phyloP scores from a whole-genome alignment of 2,113 vertebrate species.

The Ailurus styani region DNA sequence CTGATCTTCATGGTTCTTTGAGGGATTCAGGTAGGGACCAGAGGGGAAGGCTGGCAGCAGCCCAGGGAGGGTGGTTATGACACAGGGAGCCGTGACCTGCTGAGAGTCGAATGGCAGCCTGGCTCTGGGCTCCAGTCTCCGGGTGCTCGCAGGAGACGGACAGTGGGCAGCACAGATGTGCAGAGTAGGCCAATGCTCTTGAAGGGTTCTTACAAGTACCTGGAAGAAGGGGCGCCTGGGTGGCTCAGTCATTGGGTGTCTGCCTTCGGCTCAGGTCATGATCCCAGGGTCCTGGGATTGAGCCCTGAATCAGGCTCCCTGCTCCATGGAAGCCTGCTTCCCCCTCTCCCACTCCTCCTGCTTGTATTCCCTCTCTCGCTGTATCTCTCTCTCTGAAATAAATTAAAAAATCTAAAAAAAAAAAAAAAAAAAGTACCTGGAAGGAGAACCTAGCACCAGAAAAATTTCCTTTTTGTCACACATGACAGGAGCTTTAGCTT shows the following conservation, averaged over 20 bases:
- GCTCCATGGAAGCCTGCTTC: no score
- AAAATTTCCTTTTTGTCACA: background rate
- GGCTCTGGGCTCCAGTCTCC: background rate
- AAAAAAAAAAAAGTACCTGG: background rate
- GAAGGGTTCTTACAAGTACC: background rate
- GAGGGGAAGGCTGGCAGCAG: background rate
- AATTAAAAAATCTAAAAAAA: no score
- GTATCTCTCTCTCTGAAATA: no score
- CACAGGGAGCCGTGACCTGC: accelerated
- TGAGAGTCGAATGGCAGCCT: background rate
- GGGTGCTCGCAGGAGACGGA: background rate
- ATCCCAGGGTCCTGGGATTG: no score
- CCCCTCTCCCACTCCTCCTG: no score
- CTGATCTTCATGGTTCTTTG: background rate
- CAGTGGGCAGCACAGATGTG: background rate
- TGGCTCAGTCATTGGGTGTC: no score
- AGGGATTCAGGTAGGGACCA: background rate
- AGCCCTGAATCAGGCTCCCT: no score
- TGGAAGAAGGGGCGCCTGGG: no score
- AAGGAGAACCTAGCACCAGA: background rate
- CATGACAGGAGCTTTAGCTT: background rate
- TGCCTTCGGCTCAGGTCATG: no score
- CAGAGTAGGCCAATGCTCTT: background rate
- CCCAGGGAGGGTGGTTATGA: background rate
- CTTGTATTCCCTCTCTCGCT: no score